Conservation (phyloP, 2,113 vertebrate genomes). For the Nothobranchius furzeri region DNA sequence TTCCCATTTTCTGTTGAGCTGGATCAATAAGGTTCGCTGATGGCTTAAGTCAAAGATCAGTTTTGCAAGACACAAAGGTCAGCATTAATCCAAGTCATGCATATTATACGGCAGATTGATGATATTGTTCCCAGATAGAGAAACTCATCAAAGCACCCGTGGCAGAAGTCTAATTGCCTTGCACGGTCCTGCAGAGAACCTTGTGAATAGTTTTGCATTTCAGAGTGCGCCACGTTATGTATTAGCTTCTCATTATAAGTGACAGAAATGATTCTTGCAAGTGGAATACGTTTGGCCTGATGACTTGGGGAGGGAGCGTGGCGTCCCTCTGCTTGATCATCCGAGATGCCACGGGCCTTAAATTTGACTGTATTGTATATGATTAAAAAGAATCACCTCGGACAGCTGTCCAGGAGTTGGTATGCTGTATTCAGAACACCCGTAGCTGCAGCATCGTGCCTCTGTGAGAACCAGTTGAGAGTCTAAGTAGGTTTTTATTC, state of each 20-base stretch:
- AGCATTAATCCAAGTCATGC: constrained; percentile 40
- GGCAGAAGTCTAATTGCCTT: constrained; percentile 65
- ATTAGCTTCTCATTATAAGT: constrained; percentile 72
- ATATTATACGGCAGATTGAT: constrained; percentile 61
- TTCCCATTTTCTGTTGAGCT: constrained; percentile 4
- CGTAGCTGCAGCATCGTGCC: constrained; percentile 38
- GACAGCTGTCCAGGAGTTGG: constrained; percentile 35
- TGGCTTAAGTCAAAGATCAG: constrained; percentile 4
- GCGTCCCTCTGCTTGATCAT: constrained; percentile 62
- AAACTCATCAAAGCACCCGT: constrained; percentile 55
- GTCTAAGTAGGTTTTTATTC: constrained; percentile 72
- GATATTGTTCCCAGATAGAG: constrained; percentile 47
- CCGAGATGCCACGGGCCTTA: constrained; percentile 45
- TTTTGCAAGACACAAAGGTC: constrained; percentile 31
- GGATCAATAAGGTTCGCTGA: background rate
- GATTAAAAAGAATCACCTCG: constrained; percentile 66
- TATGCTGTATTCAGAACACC: constrained; percentile 29
- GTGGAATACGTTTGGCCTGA: constrained; percentile 64
- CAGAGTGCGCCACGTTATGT: constrained; percentile 64
- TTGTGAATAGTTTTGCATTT: constrained; percentile 70
- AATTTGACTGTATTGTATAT: constrained; percentile 62
- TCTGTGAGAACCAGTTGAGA: constrained; percentile 52
- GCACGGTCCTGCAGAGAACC: constrained; percentile 62
- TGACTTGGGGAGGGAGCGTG: constrained; percentile 54
- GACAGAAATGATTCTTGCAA: constrained; percentile 70